phyloP scores from a whole-genome alignment of 2,797 vertebrate species.

The Takifugu rubripes region DNA sequence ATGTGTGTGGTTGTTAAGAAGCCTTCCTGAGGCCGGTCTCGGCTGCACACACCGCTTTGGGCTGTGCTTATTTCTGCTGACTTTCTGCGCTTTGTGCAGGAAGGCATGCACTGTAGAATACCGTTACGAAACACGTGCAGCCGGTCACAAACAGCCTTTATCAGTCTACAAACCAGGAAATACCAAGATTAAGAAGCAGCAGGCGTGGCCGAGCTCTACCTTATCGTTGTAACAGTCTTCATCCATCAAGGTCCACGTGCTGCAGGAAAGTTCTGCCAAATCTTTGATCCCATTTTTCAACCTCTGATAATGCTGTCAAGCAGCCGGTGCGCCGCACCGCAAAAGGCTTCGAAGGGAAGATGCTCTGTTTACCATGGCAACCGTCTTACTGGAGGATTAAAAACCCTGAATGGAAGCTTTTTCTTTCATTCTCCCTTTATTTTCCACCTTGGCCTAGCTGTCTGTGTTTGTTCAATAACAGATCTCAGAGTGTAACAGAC shows the following conservation, averaged over 20 bases:
- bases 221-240: background rate
- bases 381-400: conserved; percentile 11
- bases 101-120: background rate
- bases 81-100: background rate
- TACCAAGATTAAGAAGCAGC: conserved; percentile 21
- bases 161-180: conserved; percentile 42
- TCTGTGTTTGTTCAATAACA: conserved; percentile 17
- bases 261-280: conserved; percentile 14
- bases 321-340: background rate
- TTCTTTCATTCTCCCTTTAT: conserved; percentile 5
- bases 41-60: background rate
- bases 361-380: conserved; percentile 40
- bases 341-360: conserved; percentile 1
- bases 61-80: background rate
- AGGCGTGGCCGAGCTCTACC: background rate
- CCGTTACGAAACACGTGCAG: conserved; percentile 18
- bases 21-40: background rate
- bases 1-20: too few relatives aligned
- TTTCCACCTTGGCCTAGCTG: background rate
- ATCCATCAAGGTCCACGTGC: conserved; percentile 4
- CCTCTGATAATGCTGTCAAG: conserved; percentile 8
- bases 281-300: conserved; percentile 7
- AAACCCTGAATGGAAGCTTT: background rate
- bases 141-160: conserved; percentile 29
- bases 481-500: conserved; percentile 3